Percentiles rank a stretch among this genome's conserved stretches.
These are phyloP conservation scores for Plagiodera versicolora DNA, from an alignment of 2,888 invertebrate species.

Conservation along the genomic window DNA sequence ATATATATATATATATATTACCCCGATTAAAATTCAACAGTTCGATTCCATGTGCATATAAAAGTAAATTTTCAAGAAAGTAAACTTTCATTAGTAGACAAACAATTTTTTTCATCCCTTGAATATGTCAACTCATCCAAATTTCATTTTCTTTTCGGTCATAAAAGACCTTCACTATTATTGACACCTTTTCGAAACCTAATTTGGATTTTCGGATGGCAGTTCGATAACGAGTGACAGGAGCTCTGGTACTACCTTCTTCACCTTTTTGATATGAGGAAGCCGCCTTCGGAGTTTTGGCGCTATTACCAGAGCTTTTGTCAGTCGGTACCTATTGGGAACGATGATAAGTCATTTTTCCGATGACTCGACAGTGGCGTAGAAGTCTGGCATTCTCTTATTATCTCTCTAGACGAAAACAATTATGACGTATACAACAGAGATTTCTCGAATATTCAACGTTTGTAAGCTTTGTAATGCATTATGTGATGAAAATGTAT, in stretches of 20 bases:
- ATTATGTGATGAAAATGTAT: no score
- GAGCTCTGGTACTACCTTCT: slow-evolving; percentile 20
- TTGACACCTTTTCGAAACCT: background rate
- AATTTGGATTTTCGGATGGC: slow-evolving; percentile 10
- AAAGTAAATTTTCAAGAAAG: no score
- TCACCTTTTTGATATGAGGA: slow-evolving; percentile 21
- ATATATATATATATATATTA: no score
- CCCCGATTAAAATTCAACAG: no score
- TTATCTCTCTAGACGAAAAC: background rate
- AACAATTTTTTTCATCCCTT: background rate
- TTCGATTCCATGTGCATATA: no score
- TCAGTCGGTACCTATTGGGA: slow-evolving; percentile 46
- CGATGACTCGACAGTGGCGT: slow-evolving; percentile 15
- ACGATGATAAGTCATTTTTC: slow-evolving; percentile 49
- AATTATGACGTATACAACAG: no score
- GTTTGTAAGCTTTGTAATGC: no score
- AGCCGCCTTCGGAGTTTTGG: slow-evolving; percentile 27
- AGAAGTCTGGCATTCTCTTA: background rate
- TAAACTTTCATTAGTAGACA: no score
- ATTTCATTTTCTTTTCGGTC: background rate
- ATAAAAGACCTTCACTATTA: background rate
- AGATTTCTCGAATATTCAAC: no score
- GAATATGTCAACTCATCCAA: background rate
- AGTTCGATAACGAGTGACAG: slow-evolving; percentile 31
- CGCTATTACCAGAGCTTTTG: slow-evolving; percentile 37